A percentile compares a stretch with the other conserved stretches of the same genome.
These are phyloP conservation scores for Bactericera cockerelli DNA, from an alignment of 1,140 invertebrate species.

Conservation along the genomic window DNA sequence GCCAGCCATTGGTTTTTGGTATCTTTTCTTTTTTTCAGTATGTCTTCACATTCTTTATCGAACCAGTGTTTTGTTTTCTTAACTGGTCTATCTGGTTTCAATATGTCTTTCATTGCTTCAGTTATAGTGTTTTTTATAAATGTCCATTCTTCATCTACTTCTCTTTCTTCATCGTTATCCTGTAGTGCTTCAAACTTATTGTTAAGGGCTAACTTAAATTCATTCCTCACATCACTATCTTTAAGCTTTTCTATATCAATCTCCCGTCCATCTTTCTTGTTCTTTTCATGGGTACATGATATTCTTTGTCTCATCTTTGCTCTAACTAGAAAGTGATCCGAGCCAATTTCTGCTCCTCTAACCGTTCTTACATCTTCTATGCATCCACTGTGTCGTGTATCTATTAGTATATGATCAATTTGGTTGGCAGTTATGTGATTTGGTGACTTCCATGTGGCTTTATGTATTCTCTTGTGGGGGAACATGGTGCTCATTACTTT, in stretches of 20 bases:
- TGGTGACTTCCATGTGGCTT: slow-evolving; percentile 19
- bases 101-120: slow-evolving; percentile 9
- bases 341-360: slow-evolving; percentile 13
- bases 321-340: slow-evolving; percentile 9
- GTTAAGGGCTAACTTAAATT: too few species aligned
- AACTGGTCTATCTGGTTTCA: slow-evolving; percentile 11
- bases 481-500: slow-evolving; percentile 17
- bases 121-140: not conserved
- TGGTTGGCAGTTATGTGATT: slow-evolving; percentile 17
- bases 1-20: slow-evolving; percentile 1
- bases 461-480: slow-evolving; percentile 20
- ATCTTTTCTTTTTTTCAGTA: slow-evolving; percentile 10
- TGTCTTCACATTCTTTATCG: slow-evolving; percentile 15
- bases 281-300: not conserved
- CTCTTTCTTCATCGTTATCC: too few species aligned
- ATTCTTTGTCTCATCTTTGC: slow-evolving; percentile 2
- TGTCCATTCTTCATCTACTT: not conserved
- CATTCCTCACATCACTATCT: too few species aligned
- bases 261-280: too few species aligned
- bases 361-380: slow-evolving; percentile 14
- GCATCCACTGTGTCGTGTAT: slow-evolving; percentile 3
- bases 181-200: too few species aligned
- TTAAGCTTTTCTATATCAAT: too few species aligned
- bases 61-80: slow-evolving; percentile 15
- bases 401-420: slow-evolving; percentile 18